Base-by-base conservation (phyloP, 2,113 vertebrate genomes). In the Gorsachius goisagi region DNA sequence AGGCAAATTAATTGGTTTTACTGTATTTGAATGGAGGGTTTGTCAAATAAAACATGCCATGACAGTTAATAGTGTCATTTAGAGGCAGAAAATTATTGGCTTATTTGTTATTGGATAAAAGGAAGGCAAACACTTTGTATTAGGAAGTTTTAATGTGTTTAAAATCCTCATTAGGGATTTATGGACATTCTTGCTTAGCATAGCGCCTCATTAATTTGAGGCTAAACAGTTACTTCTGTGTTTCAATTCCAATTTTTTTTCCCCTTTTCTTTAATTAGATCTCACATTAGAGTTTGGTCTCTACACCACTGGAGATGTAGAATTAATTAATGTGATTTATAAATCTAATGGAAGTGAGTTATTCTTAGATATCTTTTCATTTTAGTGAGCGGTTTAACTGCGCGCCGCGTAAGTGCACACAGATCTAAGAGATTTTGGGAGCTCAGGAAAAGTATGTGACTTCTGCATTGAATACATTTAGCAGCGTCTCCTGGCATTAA, bases 141-240 rank as follows among this genome's bases (percentile, higher is more conserved):
- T 98, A 98, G 97, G 96, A 98, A 98, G 98, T 98, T 98, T 98
- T 98, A 98, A 98, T 98, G 98, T 98, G 98, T 98, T 98, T 98
- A 98, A 98, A 98, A 98, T 98, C 97, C 98, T 98, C 98, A 98
- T 98, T 98, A 98, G 97, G 98, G 98, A 98, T 98, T 98, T 98
- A 98, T 98, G 97, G 97, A 98, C 97, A 97, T 97, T 97, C 98
- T 97, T 98, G 95, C 97, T 98, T 98, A 97, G 96, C 97, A 97
- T 96, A 98, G 96, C 24, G 95, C 96, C 98, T 98, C 98, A 98
- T 98, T 98, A 98, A 98, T 98, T 98, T 98, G 97, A 98, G 93
- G 96, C 97, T 98, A 97, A 98, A 98, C 97, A 97, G 97, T 98
- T 97, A 98, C 97, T 98, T 98, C 97, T 97, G 94, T 97, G 96